Evolutionary conservation across 2,888 invertebrate species (phyloP), one percentile per base, ranked within the genome.

Genomic region (Alsophila aescularia): DNA sequence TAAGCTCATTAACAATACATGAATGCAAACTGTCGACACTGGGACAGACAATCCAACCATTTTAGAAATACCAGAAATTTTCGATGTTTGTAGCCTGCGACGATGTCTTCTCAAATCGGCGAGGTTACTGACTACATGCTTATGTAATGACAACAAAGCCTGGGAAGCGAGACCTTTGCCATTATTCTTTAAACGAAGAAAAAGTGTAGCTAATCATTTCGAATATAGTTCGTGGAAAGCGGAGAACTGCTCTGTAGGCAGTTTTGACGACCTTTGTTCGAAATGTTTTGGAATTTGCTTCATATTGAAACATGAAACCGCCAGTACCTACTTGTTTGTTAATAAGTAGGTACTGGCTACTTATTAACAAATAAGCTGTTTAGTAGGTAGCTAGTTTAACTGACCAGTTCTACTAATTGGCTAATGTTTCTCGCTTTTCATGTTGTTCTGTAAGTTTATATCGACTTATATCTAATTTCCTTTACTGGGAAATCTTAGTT

Each of bases 151-250:
- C 43, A 54, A 54, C 54, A 54, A 54, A 49, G 42, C 49, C 47
- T 48, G 55, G 50, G 55, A 50, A 55, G 21, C 43, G 32, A 53
- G 55, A 50, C 49, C 55, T 55, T 50, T 55, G 49, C 49, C 27
- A 49, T 52, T 52, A 58, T 60, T 57, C 45, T 34, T 50, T 41
- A 53, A 58, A 57, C 57, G 39, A 7, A 51, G 62, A 63, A 63
- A 65, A 63, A 62, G 65, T 65, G 62, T 63, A 59, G 29, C 60
- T 58, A 65, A 65, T 65, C 54, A 58, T 49, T 52, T 52, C 50
- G 48, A 57, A 57, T 57, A 50, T 51, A 34, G 42, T 60, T 59
- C 62, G 57, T 47, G 55, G 59, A 59, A 58, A 55, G 40, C 49
- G n/a, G 7, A 35, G 41, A 31, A 29, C 32, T 9, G 44, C 34